A percentile compares a stretch with the other conserved stretches of the same genome.
Conservation (phyloP, 1,140 invertebrate genomes). For the Acarapis woodi region DNA sequence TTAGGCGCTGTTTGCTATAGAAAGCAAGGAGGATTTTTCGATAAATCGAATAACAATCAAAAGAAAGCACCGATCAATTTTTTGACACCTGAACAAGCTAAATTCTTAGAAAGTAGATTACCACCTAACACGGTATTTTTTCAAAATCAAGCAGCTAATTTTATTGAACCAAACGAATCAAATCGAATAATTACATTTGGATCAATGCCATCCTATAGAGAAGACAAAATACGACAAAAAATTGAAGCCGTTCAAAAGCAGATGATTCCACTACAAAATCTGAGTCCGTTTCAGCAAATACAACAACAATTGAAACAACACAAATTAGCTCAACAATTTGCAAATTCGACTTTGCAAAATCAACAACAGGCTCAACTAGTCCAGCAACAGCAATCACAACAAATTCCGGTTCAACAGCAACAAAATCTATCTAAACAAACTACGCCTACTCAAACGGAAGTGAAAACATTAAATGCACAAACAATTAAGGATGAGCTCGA, state of each 20-base stretch:
- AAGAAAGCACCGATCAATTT: not conserved
- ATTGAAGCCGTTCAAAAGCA: constrained; percentile 12
- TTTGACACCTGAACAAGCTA: not conserved
- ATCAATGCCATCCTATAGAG: constrained; percentile 38
- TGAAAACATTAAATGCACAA: too few relatives aligned
- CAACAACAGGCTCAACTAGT: not conserved
- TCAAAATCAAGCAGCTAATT: not conserved
- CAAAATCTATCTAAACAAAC: not conserved
- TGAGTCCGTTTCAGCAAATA: constrained; percentile 27
- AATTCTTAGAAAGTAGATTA: not conserved
- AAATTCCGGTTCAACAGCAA: too few relatives aligned
- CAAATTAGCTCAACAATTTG: constrained; percentile 5
- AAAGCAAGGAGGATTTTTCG: constrained; percentile 5
- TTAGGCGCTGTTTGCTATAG: constrained; percentile 81
- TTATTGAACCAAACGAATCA: not conserved
- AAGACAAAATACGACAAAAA: constrained; percentile 15
- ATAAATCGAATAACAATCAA: not conserved
- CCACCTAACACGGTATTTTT: constrained; percentile 20
- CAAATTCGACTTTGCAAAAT: not conserved
- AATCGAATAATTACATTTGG: constrained; percentile 31
- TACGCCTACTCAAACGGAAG: too few relatives aligned
- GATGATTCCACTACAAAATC: too few relatives aligned
- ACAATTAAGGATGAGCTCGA: too few relatives aligned
- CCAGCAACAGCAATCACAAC: not conserved
- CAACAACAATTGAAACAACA: not conserved